Evolutionary conservation across 1,140 invertebrate genomes (phyloP).

Genomic region (Brachionus plicatilis): DNA sequence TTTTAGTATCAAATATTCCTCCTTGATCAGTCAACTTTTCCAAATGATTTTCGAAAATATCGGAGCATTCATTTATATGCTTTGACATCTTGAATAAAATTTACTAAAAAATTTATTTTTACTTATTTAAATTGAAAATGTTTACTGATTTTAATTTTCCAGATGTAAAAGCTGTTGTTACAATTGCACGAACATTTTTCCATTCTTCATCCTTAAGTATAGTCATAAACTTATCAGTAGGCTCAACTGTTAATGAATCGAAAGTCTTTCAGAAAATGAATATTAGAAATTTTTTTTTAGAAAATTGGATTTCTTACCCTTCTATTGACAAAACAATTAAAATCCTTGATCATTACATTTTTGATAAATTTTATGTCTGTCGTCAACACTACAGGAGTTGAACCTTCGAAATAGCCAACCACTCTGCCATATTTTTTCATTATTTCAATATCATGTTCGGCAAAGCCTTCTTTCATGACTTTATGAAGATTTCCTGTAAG

Average conservation of each 20-base stretch:
- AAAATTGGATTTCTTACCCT: background rate
- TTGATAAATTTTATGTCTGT: constrained; percentile 43
- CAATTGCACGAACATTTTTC: constrained; percentile 45
- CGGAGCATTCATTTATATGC: background rate
- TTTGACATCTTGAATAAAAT: constrained; percentile 40
- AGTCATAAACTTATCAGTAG: constrained; percentile 38
- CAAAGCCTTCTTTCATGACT: constrained; percentile 27
- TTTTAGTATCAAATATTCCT: constrained; percentile 8
- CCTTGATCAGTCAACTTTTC: background rate
- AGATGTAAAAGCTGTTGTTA: constrained; percentile 44
- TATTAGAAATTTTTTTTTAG: background rate
- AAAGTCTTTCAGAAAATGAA: background rate
- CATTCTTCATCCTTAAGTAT: constrained; percentile 44
- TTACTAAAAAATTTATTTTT: background rate
- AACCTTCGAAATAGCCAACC: constrained; percentile 39
- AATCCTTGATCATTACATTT: constrained; percentile 44
- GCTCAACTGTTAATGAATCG: background rate
- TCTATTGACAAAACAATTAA: constrained; percentile 43
- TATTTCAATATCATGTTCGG: constrained; percentile 7
- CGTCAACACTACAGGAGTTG: constrained; percentile 41
- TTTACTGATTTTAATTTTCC: constrained; percentile 43
- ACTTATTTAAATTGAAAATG: background rate
- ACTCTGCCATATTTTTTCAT: constrained; percentile 32
- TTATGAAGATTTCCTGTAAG: background rate
- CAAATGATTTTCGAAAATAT: background rate